These are phyloP conservation scores for Sinocyclocheilus maitianheensis DNA, from an alignment of 2,113 vertebrate genomes.

Conservation along the genomic window DNA sequence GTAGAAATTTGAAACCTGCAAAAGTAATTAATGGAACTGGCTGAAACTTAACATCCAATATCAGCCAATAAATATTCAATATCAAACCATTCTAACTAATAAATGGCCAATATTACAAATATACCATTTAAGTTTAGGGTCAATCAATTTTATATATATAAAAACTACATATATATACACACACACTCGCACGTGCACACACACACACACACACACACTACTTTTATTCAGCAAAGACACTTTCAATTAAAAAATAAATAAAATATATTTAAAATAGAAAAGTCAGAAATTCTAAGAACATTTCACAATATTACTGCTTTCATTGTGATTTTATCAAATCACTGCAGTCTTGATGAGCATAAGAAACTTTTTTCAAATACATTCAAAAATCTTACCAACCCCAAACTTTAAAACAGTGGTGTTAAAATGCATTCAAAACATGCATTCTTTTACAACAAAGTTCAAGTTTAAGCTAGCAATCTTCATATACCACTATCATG, in stretches of 20 bases:
- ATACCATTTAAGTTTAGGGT: neutral
- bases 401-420: neutral
- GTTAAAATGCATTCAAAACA: neutral
- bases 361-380: too few species aligned
- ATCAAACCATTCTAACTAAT: neutral
- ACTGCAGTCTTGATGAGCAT: neutral
- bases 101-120: neutral
- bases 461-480: neutral
- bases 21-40: neutral
- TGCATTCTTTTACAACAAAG: neutral
- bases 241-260: neutral
- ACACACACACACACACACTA: neutral
- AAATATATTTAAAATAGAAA: neutral
- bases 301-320: neutral
- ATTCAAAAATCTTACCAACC: neutral
- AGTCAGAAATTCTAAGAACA: neutral
- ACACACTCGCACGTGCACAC: too few species aligned
- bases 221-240: neutral
- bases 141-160: too few species aligned
- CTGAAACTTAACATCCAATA: neutral
- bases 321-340: neutral
- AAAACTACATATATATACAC: too few species aligned
- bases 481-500: neutral
- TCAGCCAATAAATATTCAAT: neutral
- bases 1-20: neutral